These are phyloP conservation scores for Zaprionus bogoriensis DNA, from an alignment of 2,888 invertebrate genomes.

Conservation along the genomic window DNA sequence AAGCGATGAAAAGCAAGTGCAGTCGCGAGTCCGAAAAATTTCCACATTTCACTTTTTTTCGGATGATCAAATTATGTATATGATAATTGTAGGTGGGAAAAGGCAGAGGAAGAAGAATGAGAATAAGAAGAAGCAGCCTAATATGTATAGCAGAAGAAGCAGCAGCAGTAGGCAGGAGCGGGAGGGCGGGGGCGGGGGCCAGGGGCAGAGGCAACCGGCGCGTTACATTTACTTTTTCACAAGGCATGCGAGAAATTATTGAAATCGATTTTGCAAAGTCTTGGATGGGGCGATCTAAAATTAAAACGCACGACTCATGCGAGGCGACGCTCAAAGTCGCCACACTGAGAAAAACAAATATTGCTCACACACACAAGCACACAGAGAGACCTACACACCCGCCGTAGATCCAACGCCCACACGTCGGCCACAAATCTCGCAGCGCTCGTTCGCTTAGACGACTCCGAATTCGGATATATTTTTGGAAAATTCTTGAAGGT, in stretches of 20 bases:
- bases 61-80: slow-evolving; percentile 22
- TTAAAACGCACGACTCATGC: slow-evolving; percentile 70
- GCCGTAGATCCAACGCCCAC: slow-evolving; percentile 60
- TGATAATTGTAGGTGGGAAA: slow-evolving; percentile 17
- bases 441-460: slow-evolving; percentile 35
- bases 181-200: neutral
- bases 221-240: neutral
- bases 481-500: slow-evolving; percentile 79
- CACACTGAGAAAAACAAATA: slow-evolving; percentile 35
- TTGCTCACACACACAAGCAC: neutral
- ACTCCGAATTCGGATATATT: slow-evolving; percentile 80
- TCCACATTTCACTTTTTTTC: slow-evolving; percentile 24
- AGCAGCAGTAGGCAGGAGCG: neutral
- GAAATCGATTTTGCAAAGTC: slow-evolving; percentile 45
- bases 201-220: neutral
- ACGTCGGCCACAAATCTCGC: slow-evolving; percentile 41
- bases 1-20: slow-evolving; percentile 1
- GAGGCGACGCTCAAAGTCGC: slow-evolving; percentile 50
- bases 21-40: slow-evolving; percentile 50
- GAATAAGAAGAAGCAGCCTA: slow-evolving; percentile 1
- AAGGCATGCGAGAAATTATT: slow-evolving; percentile 52
- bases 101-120: neutral
- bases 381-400: neutral
- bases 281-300: slow-evolving; percentile 56
- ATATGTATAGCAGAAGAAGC: neutral